Percentiles rank a stretch among this genome's conserved stretches.
These are phyloP conservation scores for Artemia franciscana DNA, from an alignment of 1,140 invertebrate species.

Conservation along the genomic window DNA sequence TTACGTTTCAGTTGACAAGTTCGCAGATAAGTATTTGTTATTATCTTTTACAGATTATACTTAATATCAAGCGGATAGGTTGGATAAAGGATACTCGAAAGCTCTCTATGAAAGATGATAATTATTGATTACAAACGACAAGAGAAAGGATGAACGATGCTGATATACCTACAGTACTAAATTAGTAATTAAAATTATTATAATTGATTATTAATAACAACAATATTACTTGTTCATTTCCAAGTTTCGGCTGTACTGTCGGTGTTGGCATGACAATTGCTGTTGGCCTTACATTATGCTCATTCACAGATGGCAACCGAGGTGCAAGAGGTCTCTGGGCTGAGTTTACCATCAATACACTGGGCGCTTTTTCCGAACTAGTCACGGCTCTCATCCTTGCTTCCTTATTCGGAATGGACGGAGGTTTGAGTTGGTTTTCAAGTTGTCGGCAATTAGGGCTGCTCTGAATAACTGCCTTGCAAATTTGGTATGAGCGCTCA, in stretches of 20 bases:
- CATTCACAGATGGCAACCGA: not conserved
- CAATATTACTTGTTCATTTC: not conserved
- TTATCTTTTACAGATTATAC: too few species aligned
- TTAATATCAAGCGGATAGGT: too few species aligned
- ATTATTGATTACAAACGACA: too few species aligned
- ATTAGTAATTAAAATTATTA: too few species aligned
- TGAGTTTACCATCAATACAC: not conserved
- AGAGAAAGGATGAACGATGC: too few species aligned
- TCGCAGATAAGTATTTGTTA: too few species aligned
- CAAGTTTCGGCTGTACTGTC: not conserved
- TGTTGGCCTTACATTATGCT: not conserved
- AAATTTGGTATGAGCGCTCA: slow-evolving; percentile 83
- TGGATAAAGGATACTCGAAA: too few species aligned
- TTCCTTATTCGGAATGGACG: slow-evolving; percentile 40
- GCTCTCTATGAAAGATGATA: too few species aligned
- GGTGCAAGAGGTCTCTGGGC: not conserved
- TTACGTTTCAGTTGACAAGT: too few species aligned
- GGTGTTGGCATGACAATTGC: not conserved
- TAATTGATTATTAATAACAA: not conserved
- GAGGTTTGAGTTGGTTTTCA: slow-evolving; percentile 56
- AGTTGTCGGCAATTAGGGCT: slow-evolving; percentile 65
- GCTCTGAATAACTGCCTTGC: slow-evolving; percentile 79
- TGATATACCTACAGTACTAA: too few species aligned
- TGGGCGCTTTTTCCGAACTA: not conserved
- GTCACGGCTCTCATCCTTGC: slow-evolving; percentile 7